These are phyloP conservation scores for Micronycteris hirsuta DNA, from an alignment of 2,113 vertebrate genomes.

Conservation along the genomic window DNA sequence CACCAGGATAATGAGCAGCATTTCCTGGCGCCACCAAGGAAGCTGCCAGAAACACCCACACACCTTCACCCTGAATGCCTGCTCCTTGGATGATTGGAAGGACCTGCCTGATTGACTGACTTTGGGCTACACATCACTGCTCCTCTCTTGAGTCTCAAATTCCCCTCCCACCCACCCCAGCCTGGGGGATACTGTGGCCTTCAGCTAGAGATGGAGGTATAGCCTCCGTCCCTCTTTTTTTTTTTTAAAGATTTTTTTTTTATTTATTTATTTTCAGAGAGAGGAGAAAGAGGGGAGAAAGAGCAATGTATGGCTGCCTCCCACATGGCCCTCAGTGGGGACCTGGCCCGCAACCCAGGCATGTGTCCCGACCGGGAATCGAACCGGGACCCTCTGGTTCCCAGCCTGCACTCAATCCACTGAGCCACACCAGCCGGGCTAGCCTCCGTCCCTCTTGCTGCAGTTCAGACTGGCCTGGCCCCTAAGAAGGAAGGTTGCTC, in stretches of 20 bases:
- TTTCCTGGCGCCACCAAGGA: slow-evolving; percentile 16
- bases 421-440: no score
- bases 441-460: not conserved
- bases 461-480: not conserved
- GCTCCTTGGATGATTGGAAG: not conserved
- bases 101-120: not conserved
- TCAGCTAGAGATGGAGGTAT: not conserved
- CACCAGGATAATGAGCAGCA: not conserved
- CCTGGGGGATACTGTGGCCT: not conserved
- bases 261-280: no score
- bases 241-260: no score
- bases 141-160: not conserved
- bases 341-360: no score
- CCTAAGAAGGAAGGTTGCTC: not conserved
- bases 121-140: not conserved
- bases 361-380: no score
- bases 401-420: no score
- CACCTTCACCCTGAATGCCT: not conserved
- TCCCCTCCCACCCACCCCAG: not conserved
- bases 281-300: no score
- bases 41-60: slow-evolving; percentile 3
- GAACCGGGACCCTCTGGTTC: no score
- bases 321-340: no score
- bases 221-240: not conserved
- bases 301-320: no score